Evolutionary conservation across 2,888 invertebrate genomes (phyloP).

Genomic region (Desoria tigrina): DNA sequence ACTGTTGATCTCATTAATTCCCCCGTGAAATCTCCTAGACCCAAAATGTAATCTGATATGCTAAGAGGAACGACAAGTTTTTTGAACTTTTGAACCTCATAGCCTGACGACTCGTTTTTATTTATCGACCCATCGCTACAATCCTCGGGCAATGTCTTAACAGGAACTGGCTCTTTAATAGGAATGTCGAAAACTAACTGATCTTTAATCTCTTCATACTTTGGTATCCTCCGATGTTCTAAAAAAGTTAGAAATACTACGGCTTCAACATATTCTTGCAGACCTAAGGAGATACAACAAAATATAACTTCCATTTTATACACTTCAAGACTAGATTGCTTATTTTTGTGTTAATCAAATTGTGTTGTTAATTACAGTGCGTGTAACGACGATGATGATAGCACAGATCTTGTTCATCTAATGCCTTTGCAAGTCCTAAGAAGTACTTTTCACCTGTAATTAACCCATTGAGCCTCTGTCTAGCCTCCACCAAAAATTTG

Average conservation of each 20-base stretch:
- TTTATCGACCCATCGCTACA: no score
- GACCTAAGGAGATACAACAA: conserved; percentile 55
- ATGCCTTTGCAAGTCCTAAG: conserved; percentile 70
- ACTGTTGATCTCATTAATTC: conserved; percentile 89
- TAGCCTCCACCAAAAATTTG: background rate
- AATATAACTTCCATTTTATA: conserved; percentile 1
- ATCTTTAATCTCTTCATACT: conserved; percentile 10
- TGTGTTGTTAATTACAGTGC: no score
- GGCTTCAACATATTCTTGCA: conserved; percentile 86
- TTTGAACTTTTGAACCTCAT: conserved; percentile 4
- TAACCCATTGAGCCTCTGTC: background rate
- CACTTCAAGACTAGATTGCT: no score
- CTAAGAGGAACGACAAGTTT: conserved; percentile 55
- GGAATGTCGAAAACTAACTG: background rate
- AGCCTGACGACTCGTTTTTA: conserved; percentile 53
- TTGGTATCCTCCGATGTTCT: conserved; percentile 58
- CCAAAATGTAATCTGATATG: conserved; percentile 68
- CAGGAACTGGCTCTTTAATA: background rate
- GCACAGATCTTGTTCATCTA: conserved; percentile 70
- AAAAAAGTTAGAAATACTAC: conserved; percentile 74
- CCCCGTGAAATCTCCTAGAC: conserved; percentile 82
- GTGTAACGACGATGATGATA: conserved; percentile 69
- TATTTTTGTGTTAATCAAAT: no score
- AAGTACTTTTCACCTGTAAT: conserved; percentile 62
- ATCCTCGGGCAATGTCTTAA: no score